A percentile compares a stretch with the other conserved stretches of the same genome.
These are phyloP conservation scores for Stictonetta naevosa DNA, from an alignment of 2,113 vertebrate species.

Conservation along the genomic window DNA sequence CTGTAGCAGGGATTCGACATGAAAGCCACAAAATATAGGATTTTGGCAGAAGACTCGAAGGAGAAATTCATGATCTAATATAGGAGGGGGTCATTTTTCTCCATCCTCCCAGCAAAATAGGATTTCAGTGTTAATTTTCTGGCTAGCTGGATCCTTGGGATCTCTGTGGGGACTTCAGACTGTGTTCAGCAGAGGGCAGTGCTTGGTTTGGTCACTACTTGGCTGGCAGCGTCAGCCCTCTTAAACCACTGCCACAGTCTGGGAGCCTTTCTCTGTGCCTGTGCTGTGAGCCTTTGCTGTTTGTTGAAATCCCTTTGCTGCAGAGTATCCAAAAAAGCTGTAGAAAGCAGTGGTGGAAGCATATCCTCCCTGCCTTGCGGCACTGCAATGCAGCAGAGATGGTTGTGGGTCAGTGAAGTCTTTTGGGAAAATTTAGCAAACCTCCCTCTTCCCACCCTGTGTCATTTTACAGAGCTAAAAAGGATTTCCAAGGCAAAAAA, in stretches of 20 bases:
- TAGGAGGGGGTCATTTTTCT: neutral
- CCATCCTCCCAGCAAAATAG: neutral
- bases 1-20: neutral
- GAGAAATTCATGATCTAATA: neutral
- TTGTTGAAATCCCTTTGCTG: neutral
- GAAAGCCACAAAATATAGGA: neutral
- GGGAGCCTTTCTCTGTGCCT: neutral
- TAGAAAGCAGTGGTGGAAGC: neutral
- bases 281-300: neutral
- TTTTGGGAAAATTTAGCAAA: neutral
- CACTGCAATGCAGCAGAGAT: neutral
- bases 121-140: neutral
- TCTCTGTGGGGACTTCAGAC: neutral
- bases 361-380: neutral
- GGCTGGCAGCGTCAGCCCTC: neutral
- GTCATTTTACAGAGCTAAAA: neutral
- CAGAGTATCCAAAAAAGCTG: neutral
- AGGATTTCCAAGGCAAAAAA: neutral
- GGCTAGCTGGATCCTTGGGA: neutral
- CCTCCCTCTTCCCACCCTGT: neutral
- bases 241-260: neutral
- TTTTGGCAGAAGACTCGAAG: neutral
- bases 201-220: constrained; percentile 41
- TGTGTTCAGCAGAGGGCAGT: constrained; percentile 68
- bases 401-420: neutral